Base-by-base conservation (phyloP, 1,140 invertebrate species). In the Drosophila athabasca region DNA sequence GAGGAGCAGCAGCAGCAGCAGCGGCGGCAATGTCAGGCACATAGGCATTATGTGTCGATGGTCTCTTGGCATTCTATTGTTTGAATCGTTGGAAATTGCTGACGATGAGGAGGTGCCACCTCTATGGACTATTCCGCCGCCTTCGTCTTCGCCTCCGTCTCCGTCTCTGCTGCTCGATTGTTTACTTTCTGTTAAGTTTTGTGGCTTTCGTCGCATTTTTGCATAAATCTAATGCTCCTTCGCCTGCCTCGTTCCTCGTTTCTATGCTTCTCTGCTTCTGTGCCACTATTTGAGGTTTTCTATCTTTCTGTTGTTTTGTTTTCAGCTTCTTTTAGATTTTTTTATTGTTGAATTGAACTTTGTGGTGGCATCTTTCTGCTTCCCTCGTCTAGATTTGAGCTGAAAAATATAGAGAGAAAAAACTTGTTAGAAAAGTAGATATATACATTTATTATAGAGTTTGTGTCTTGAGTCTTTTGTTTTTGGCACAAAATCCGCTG, bases 121-220 rank as follows among this genome's bases (percentile, higher is more conserved):
- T 26, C 31, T 49, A 19, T 39, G 11, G 35, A 39, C 31, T 19
- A 6, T 41, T 2, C 8, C 44, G 9, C 39, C 61, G 24, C 51
- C 58, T 17, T 57, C 53, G 46, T 35, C 48, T 35, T 19, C 50
- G 54, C 70, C 66, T 35, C 5, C 66, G 26, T 45, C 54, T 11
- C 44, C 58, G 45, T 39, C 55, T 71, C 66, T 81, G 31, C 66
- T 78, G 31, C 51, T 75, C 24, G 48, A 54, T 64, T 52, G 62
- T 65, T 59, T 64, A 43, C 55, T 65, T 76, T 85, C 62, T 71
- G 65, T 78, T 78, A 66, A 53, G 26, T 70, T 82, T 53, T 87
- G 82, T 51, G 83, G 62, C 82, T 87, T 87, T 87, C 82, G 82
- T 82, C 79, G 82, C 82, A 87, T 87, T 74, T 87, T 88, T 76